phyloP scores from a whole-genome alignment of 1,140 invertebrate species.

The Leptonema lineaticorne region DNA sequence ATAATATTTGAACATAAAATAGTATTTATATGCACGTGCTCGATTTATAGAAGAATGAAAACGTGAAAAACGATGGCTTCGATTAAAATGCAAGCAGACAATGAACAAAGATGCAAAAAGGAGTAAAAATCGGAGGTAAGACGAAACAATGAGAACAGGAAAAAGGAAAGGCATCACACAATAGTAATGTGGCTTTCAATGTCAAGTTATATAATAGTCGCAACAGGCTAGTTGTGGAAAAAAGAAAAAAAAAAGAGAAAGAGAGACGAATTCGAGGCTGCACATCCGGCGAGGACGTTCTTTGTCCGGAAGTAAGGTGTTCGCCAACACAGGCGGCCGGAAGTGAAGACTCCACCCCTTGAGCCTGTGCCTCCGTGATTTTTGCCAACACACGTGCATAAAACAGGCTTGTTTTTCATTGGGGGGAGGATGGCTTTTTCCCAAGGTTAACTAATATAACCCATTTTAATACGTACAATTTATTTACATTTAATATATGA shows the following conservation, averaged over 20 bases:
- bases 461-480: background rate
- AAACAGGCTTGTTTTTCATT: background rate
- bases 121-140: no score
- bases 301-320: constrained; percentile 27
- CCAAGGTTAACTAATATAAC: background rate
- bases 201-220: constrained; percentile 15
- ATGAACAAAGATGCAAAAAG: no score
- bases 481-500: no score
- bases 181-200: background rate
- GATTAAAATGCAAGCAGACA: no score
- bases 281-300: constrained; percentile 9
- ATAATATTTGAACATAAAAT: no score
- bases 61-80: no score
- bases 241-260: no score
- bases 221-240: background rate
- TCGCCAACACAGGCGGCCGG: constrained; percentile 26
- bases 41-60: no score
- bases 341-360: constrained; percentile 15
- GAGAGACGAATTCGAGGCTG: constrained; percentile 3
- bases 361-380: constrained; percentile 19
- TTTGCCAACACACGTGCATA: constrained; percentile 20
- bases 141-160: background rate
- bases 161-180: background rate
- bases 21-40: no score
- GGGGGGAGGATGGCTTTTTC: background rate